Evolutionary conservation across 2,113 vertebrate species (phyloP).

Genomic region (Gymnocephalus cernua): DNA sequence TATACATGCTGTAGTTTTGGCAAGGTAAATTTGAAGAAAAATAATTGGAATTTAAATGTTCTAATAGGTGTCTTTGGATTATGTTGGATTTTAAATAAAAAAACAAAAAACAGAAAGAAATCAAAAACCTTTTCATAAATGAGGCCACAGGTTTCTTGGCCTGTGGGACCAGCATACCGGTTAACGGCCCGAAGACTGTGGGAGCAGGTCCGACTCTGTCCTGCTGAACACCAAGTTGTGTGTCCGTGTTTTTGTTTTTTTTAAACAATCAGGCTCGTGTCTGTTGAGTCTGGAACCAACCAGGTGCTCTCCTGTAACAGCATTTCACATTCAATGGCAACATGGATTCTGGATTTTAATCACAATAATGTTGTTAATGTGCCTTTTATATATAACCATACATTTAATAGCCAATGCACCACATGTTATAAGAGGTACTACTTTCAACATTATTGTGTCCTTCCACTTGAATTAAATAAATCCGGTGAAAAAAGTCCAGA

Average conservation of each 20-base stretch:
- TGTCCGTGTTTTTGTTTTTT: slow-evolving; percentile 28
- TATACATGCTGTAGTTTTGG: neutral
- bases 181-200: slow-evolving; percentile 69
- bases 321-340: slow-evolving; percentile 65
- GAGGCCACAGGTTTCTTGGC: slow-evolving; percentile 51
- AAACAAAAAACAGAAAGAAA: neutral
- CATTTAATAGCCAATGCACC: slow-evolving; percentile 33
- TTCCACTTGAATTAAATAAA: slow-evolving; percentile 4
- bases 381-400: slow-evolving; percentile 42
- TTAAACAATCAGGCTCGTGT: slow-evolving; percentile 49
- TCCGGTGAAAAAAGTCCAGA: slow-evolving; percentile 39
- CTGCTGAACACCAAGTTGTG: slow-evolving; percentile 60
- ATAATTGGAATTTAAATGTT: neutral
- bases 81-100: neutral
- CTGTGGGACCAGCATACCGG: slow-evolving; percentile 57
- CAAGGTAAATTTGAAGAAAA: neutral
- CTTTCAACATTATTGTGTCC: slow-evolving; percentile 1
- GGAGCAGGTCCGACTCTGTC: slow-evolving; percentile 53
- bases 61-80: slow-evolving; percentile 13
- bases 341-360: slow-evolving; percentile 60
- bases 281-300: slow-evolving; percentile 46
- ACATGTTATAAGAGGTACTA: slow-evolving; percentile 22
- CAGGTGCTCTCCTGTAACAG: slow-evolving; percentile 47
- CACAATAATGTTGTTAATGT: slow-evolving; percentile 27
- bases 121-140: slow-evolving; percentile 67